Percentiles rank a stretch among this genome's conserved stretches.
phyloP scores from a whole-genome alignment of 2,888 invertebrate genomes.

The Lithophane leautieri region DNA sequence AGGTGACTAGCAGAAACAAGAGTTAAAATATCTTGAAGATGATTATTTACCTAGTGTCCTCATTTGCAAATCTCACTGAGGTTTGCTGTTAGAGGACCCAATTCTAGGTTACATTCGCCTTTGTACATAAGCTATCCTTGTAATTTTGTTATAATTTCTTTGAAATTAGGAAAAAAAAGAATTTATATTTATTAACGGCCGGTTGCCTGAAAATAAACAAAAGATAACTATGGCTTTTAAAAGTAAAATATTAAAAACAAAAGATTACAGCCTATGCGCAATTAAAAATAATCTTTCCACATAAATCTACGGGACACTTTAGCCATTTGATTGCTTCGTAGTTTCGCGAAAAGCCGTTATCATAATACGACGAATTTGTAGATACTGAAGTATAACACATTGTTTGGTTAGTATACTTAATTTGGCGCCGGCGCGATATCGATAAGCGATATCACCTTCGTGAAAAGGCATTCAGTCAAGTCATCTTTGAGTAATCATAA shows the following conservation, averaged over 20 bases:
- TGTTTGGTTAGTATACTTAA: slow-evolving; percentile 41
- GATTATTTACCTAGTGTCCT: no score
- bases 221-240: slow-evolving; percentile 5
- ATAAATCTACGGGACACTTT: slow-evolving; percentile 53
- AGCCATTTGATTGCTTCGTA: slow-evolving; percentile 44
- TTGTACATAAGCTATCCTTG: background rate
- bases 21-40: slow-evolving; percentile 7
- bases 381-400: slow-evolving; percentile 37
- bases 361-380: slow-evolving; percentile 59
- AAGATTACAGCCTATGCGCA: slow-evolving; percentile 33
- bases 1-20: background rate
- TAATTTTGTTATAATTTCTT: background rate
- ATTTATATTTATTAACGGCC: background rate
- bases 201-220: slow-evolving; percentile 25
- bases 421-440: slow-evolving; percentile 60
- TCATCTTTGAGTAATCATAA: slow-evolving; percentile 35
- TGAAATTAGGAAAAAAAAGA: background rate
- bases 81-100: background rate
- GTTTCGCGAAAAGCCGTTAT: slow-evolving; percentile 54
- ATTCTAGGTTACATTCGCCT: background rate
- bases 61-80: background rate
- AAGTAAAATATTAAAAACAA: slow-evolving; percentile 32
- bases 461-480: slow-evolving; percentile 42
- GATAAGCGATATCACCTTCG: slow-evolving; percentile 49
- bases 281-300: slow-evolving; percentile 52